Evolutionary conservation across 1,140 invertebrate genomes (phyloP), one percentile per base, ranked within the genome.

Genomic region (Camponotus vicinus): DNA sequence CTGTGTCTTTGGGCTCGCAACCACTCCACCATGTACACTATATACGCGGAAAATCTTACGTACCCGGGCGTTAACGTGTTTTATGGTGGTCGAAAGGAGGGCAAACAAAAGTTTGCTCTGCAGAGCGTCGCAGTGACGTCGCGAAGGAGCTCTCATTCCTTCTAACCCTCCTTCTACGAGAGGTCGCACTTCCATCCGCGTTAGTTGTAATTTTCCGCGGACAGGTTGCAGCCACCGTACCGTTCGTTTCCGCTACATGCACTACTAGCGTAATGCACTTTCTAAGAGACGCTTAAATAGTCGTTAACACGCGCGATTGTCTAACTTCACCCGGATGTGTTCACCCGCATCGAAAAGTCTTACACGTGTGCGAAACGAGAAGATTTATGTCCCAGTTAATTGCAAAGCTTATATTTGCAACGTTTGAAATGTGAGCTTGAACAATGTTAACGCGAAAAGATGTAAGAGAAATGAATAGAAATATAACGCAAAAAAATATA

Each of bases 81-180:
- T 89, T 89, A 89, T 89, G 77, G 55, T 71, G 79, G 87, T 86
- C 88, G 57, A 84, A 85, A 89, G 79, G 84, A 89, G 75, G 55
- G 64, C 87, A 87, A 86, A 80, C 83, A 49, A 77, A 89, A 89
- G 87, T 88, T 89, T 83, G 57, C 18, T 59, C 83, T 82, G 88
- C 87, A 86, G 87, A 86, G 87, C 87, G 87, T 88, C 70, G 76
- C 75, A 63, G 67, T 63, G 82, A 63, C 75, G 57, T 45, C 85
- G 63, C 40, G 57, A 18, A 67, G 55, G 40, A 86, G 63, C 15
- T 55, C 61, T 40, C 34, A 21, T 45, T 40, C 67, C 77, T 37
- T 70, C 49, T 55, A 37, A 32, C 18, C 34, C 52, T 52, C 52
- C 55, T 83, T 27, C 27, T 27, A 27, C 57, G 79, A 61, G 55